Evolutionary conservation across 2,888 invertebrate species (phyloP).

Genomic region (Meta bourneti): DNA sequence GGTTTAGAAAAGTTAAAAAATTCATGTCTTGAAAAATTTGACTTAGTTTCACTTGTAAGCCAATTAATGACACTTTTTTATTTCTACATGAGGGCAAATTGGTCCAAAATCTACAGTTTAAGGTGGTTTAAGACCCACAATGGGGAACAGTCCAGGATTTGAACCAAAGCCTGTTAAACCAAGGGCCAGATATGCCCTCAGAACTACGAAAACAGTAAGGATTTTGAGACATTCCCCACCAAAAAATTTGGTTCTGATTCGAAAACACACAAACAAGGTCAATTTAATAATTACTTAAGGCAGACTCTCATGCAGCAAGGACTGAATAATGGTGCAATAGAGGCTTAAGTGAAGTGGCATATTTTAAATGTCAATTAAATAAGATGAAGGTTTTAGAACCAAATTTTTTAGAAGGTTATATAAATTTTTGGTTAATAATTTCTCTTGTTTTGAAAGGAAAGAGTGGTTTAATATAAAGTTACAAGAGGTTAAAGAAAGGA

Average conservation of each 20-base stretch:
- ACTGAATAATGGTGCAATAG: background rate
- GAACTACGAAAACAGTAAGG: no score
- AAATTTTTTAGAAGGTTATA: conserved; percentile 62
- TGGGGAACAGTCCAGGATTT: no score
- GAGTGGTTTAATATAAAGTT: conserved; percentile 26
- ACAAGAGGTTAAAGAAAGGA: conserved; percentile 47
- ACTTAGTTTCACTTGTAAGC: no score
- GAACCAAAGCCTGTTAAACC: no score
- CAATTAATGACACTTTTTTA: no score
- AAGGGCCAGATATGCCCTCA: no score
- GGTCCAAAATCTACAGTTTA: no score
- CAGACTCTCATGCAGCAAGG: conserved; percentile 72
- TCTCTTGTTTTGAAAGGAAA: conserved; percentile 27
- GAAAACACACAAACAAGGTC: background rate
- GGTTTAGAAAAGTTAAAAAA: no score
- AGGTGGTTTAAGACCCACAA: no score
- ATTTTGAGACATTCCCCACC: background rate
- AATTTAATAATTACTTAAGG: background rate
- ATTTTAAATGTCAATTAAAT: background rate
- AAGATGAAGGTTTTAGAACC: conserved; percentile 63
- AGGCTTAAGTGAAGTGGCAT: background rate
- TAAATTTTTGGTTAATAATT: background rate
- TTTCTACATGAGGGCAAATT: no score
- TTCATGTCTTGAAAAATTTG: no score
- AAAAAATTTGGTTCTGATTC: conserved; percentile 70